Evolutionary conservation across 1,140 invertebrate genomes (phyloP), one percentile per base, ranked within the genome.

Genomic region (Acromyrmex heyeri): DNA sequence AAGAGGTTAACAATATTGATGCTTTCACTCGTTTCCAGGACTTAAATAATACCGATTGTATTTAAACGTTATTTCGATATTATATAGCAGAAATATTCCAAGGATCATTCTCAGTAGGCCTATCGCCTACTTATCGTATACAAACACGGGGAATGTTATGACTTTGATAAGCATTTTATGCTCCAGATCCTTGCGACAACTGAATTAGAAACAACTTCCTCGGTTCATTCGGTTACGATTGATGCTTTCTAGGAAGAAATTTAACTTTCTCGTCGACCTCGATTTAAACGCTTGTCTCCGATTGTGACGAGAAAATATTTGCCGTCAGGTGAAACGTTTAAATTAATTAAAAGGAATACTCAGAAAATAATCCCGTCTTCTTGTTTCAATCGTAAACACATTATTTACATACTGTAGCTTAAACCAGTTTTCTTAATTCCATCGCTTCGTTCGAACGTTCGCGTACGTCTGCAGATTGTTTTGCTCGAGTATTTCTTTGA

Each of bases 151-250:
- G 10, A 72, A 48, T 16, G 62, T 67, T 21, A n/a, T 48, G 53
- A 73, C 69, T 83, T 75, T 48, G 55, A 83, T 82, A 73, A 73
- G 53, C 3, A 30, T 18, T 75, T 50, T 82, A 73, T 24, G 38
- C 27, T 48, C 1, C 44, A n/a, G 44, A 1, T 16, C 18, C 48
- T 34, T 62, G n/a, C n/a, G 21, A 83, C 55, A 73, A 62, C 27
- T 24, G 44, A 61, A 82, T 48, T 61, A 34, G 67, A 82, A 34
- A 61, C 24, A 48, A 48, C 57, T 34, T 62, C 27, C 18, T 12
- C 12, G 21, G 38, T 73, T 48, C 16, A 34, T 50, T 50, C 18
- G 24, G 38, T 61, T 62, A n/a, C 18, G 38, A 34, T 48, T 18
- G 55, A 62, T 83, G 72, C 38, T 61, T 75, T 75, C 55, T 75